Conservation (phyloP, 2,113 vertebrate genomes). For the Sialia sialis region DNA sequence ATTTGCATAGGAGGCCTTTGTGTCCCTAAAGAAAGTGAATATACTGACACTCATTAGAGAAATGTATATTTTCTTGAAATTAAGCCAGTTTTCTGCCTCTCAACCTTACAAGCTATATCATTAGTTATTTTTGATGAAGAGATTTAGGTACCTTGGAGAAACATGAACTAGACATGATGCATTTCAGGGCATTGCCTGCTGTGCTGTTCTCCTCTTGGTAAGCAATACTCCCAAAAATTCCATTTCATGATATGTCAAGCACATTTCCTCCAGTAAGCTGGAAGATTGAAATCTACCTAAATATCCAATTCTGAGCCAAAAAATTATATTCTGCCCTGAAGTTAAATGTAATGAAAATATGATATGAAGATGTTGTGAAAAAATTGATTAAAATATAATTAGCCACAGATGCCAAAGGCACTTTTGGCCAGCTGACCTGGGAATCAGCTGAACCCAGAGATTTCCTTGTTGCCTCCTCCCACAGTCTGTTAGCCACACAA, state of each 20-base stretch:
- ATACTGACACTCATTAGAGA: neutral
- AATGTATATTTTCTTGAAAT: neutral
- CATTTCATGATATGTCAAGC: neutral
- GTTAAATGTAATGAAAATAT: neutral
- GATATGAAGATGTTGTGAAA: neutral
- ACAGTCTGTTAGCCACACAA: neutral
- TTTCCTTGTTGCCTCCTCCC: neutral
- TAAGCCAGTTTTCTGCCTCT: slow-evolving; percentile 4
- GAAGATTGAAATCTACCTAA: slow-evolving; percentile 16
- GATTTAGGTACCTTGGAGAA: neutral
- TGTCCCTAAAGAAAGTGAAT: neutral
- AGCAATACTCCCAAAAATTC: neutral
- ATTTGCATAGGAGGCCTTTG: neutral
- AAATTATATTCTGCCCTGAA: neutral
- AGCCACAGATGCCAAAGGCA: neutral
- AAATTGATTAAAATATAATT: neutral
- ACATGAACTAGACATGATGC: neutral
- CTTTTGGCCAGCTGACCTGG: neutral
- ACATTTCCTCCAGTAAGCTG: neutral
- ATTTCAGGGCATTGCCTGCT: neutral
- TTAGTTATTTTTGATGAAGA: slow-evolving; percentile 26
- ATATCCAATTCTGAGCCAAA: neutral
- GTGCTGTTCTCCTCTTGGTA: neutral
- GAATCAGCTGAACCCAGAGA: neutral
- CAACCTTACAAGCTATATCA: neutral